Base-by-base conservation (phyloP, 2,113 vertebrate species). In the Enhydra lutris region DNA sequence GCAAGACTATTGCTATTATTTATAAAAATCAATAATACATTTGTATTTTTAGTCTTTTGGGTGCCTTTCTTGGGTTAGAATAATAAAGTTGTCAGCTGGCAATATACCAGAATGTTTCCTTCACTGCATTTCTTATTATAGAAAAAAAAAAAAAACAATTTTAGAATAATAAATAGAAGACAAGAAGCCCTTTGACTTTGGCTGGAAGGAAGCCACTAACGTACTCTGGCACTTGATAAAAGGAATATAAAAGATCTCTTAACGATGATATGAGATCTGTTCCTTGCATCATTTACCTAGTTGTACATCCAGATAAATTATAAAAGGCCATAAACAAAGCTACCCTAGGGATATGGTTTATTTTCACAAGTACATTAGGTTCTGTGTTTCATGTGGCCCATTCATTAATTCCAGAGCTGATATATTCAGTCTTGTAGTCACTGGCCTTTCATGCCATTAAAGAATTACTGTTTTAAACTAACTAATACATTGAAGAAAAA, bases 1-100 rank as follows among this genome's bases (percentile, higher is more conserved):
- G 0, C 36, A 87, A 91, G 14, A 88, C 7, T 63, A 81, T 50
- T 95, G 36, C 31, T 81, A 6, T 81, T 94, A 71, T 20, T 92
- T 69, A 39, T 84, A 90, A 93, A 93, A 95, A 94, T 96, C 81
- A 93, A 50, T 85, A 93, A 57, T 39, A 67, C 36, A 90, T 67
- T 91, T 96, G 0, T 91, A 1, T 65, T 45, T 85, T 88, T 71
- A 91, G n/a, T 94, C 39, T 39, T 93, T 80, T 85, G 42, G 59
- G 31, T 88, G 0, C 4, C 39, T 95, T 39, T 96, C 65, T 50
- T 65, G 93, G 18, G 76, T 14, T 23, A 88, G 20, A 45, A 97
- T 50, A 84, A 67, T 87, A 91, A 81, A 63, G 96, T 73, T 91
- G 17, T 97, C 61, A 97, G 21, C 26, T 79, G 88, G 59, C 65